Base-by-base conservation (phyloP, 2,797 vertebrate genomes). In the Brachymystax lenok region DNA sequence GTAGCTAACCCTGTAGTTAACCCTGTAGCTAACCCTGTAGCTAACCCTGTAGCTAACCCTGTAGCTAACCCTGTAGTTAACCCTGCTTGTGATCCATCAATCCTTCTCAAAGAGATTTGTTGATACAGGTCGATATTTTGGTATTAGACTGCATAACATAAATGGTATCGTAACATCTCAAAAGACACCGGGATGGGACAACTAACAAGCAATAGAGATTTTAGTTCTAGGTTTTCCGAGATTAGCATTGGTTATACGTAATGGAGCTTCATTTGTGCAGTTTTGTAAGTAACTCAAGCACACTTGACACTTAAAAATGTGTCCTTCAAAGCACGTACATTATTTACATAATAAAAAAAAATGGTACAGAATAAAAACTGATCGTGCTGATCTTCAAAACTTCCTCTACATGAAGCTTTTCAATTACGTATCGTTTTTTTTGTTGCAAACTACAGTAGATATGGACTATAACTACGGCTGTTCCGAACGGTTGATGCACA, bases 381-480 rank as follows among this genome's bases (percentile, higher is more conserved):
- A 75, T 81, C 40, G 17, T 17, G 33, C 67, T 69, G 21, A 70
- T 24, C n/a, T 70, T 40, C 68, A 33, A 33, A 35, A 28, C 63
- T 21, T 59, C 3, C 54, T n/a, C 21, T 59, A 8, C 19, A 10
- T 59, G 0, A 21, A 59, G 54, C 54, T 21, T 59, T 21, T n/a
- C 6, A n/a, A 4, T n/a, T n/a, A n/a, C 7, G 7, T n/a, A 40
- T 40, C 8, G 40, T 40, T 40, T 12, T 24, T 24, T 40, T 40
- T 12, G 0, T 24, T 70, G 50, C 63, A 77, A 82, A 69, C 76
- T 84, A 85, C 86, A 86, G 86, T 85, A 86, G 86, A 59, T 87
- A 51, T 4, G 69, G 56, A 76, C 79, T 85, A 78, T 76, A 83
- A 73, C 50, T 28, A 14, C 1, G 13, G 13, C 27, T 66, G 69